phyloP scores from a whole-genome alignment of 2,797 vertebrate genomes.

The Loriculus beryllinus region DNA sequence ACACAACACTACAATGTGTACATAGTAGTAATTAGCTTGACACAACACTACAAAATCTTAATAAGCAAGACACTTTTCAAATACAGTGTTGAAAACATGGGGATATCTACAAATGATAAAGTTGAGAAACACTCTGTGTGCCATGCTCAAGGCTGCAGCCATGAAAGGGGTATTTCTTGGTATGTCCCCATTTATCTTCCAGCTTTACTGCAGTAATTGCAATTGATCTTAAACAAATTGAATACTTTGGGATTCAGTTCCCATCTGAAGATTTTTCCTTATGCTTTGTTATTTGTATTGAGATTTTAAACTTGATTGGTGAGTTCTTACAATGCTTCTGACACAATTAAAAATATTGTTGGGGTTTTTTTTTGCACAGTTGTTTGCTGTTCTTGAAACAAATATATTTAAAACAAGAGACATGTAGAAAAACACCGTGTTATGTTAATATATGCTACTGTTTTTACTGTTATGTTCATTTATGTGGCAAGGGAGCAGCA shows the following conservation, averaged over 20 bases:
- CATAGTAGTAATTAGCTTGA: not conserved
- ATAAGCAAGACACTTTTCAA: not conserved
- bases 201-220: not conserved
- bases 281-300: not conserved
- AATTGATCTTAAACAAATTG: not conserved
- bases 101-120: not conserved
- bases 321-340: not conserved
- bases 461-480: no score
- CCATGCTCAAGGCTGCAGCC: not conserved
- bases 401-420: not conserved
- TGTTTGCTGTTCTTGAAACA: not conserved
- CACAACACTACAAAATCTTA: not conserved
- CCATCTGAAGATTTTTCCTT: not conserved
- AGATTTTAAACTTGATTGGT: not conserved
- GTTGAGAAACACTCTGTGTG: not conserved
- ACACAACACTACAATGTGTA: not conserved
- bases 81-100: not conserved
- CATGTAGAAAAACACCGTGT: not conserved
- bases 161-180: not conserved
- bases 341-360: not conserved
- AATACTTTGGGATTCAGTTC: not conserved
- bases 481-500: not conserved
- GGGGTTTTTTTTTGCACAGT: not conserved
- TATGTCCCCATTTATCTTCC: not conserved
- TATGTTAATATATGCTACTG: not conserved